phyloP scores from a whole-genome alignment of 2,888 invertebrate genomes.

The Caenorhabditis drosophilae region DNA sequence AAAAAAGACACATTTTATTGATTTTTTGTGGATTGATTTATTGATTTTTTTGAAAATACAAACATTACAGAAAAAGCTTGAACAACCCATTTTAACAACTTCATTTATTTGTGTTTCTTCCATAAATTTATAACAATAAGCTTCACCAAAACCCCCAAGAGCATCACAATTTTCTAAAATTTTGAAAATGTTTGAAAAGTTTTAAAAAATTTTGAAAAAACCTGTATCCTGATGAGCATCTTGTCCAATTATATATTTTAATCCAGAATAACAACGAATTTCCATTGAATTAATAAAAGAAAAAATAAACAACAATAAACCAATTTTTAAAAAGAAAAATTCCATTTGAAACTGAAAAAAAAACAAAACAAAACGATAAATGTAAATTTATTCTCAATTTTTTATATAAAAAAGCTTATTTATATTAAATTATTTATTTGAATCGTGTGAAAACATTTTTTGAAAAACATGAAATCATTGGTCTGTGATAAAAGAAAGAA shows the following conservation, averaged over 20 bases:
- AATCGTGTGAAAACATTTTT: too few relatives aligned
- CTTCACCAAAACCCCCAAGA: slow-evolving; percentile 42
- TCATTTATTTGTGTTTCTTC: slow-evolving; percentile 47
- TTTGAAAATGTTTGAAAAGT: neutral
- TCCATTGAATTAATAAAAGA: slow-evolving; percentile 9
- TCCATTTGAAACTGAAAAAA: too few relatives aligned
- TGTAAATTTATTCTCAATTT: too few relatives aligned
- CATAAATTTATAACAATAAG: slow-evolving; percentile 54
- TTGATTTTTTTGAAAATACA: too few relatives aligned
- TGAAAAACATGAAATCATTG: too few relatives aligned
- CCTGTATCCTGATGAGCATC: slow-evolving; percentile 44
- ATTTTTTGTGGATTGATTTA: too few relatives aligned
- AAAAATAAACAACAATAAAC: neutral
- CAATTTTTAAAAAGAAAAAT: too few relatives aligned
- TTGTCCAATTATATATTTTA: slow-evolving; percentile 47
- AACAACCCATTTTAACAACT: slow-evolving; percentile 55
- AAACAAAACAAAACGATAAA: too few relatives aligned
- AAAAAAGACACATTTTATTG: too few relatives aligned
- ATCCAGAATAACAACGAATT: slow-evolving; percentile 44
- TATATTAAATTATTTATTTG: too few relatives aligned
- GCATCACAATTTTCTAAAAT: slow-evolving; percentile 42
- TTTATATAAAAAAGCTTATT: too few relatives aligned
- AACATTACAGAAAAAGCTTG: slow-evolving; percentile 52
- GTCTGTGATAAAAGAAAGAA: too few relatives aligned
- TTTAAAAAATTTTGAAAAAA: slow-evolving; percentile 1